These are phyloP conservation scores for Falcunculus frontatus DNA, from an alignment of 2,113 vertebrate species.

Conservation along the genomic window DNA sequence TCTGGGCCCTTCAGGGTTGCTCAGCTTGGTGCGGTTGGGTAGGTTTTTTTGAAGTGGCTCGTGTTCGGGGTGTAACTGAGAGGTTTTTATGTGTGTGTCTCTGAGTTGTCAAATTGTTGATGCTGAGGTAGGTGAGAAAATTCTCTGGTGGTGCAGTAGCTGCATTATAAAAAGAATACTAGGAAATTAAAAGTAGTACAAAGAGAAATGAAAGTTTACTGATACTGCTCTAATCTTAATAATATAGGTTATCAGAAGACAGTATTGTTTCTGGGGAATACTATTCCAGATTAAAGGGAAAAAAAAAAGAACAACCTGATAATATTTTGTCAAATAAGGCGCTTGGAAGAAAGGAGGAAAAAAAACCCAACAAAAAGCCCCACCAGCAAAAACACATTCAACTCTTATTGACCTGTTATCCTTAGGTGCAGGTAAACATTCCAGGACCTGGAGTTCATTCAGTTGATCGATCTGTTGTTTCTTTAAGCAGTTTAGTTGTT, in stretches of 20 bases:
- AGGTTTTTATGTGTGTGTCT: neutral
- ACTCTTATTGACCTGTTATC: neutral
- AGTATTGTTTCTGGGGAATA: neutral
- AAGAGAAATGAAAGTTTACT: neutral
- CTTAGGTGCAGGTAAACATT: neutral
- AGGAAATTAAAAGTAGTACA: neutral
- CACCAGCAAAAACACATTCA: neutral
- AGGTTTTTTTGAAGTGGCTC: neutral
- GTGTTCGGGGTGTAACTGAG: neutral
- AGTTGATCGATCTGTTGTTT: slow-evolving; percentile 15
- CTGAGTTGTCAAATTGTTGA: neutral
- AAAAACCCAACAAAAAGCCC: neutral
- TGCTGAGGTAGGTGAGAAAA: neutral
- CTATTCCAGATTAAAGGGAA: neutral
- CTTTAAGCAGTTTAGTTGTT: slow-evolving; percentile 11
- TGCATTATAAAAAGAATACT: neutral
- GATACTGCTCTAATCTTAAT: neutral
- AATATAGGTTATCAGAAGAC: neutral
- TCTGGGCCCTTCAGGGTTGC: neutral
- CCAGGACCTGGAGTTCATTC: neutral
- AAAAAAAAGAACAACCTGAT: neutral
- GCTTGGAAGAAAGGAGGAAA: neutral
- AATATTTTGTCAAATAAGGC: neutral
- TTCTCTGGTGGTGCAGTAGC: neutral
- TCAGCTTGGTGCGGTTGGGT: neutral